Conservation (phyloP, 35 echinoderm and acorn worm genomes). For the Ptychodera flava region DNA sequence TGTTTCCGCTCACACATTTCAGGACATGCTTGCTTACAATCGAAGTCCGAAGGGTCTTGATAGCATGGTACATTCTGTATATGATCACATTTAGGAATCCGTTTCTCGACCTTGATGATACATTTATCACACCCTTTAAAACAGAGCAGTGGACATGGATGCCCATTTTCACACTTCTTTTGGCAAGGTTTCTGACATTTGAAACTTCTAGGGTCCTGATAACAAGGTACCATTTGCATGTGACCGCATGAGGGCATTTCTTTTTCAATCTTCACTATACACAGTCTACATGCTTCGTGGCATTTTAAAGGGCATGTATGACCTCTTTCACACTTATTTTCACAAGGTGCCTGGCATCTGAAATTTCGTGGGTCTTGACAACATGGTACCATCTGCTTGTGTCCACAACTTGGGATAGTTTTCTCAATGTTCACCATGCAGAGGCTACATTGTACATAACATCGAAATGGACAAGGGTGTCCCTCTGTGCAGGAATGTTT, state of each 20-base stretch:
- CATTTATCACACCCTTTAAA: slow-evolving; percentile 15
- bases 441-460: background rate
- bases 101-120: slow-evolving; percentile 5
- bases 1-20: background rate
- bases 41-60: background rate
- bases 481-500: background rate
- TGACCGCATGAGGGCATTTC: background rate
- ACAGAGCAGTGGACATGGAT: slow-evolving; percentile 38
- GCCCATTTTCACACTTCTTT: background rate
- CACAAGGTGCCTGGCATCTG: background rate
- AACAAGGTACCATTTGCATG: background rate
- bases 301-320: background rate
- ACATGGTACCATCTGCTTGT: background rate
- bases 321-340: background rate
- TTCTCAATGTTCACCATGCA: background rate
- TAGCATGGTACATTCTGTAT: background rate
- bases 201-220: background rate
- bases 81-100: background rate
- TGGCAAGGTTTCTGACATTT: background rate
- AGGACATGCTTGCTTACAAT: background rate
- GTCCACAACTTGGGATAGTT: background rate
- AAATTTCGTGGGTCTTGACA: background rate
- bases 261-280: background rate
- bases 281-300: background rate
- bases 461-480: background rate